Conservation (phyloP, 2,888 invertebrate species). For the Synergus japonicus region DNA sequence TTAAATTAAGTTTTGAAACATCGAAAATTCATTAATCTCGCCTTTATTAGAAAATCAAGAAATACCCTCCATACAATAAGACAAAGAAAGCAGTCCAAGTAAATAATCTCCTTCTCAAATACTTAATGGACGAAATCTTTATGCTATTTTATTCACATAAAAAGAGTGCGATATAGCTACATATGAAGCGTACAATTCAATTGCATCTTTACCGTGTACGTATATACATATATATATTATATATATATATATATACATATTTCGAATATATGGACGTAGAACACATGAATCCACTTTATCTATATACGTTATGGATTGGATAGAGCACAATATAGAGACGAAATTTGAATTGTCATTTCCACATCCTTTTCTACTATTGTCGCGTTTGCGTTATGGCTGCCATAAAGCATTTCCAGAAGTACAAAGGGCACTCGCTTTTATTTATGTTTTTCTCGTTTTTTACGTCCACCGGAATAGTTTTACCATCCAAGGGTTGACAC, state of each 20-base stretch:
- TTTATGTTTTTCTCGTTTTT: background rate
- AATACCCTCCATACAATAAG: too few relatives aligned
- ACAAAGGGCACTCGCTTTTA: constrained; percentile 1
- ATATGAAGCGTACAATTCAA: constrained; percentile 9
- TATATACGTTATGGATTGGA: constrained; percentile 3
- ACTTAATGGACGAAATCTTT: constrained; percentile 14
- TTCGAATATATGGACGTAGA: background rate
- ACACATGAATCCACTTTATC: constrained; percentile 17
- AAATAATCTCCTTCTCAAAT: background rate
- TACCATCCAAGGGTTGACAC: background rate
- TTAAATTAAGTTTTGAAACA: too few relatives aligned
- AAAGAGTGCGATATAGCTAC: constrained; percentile 9
- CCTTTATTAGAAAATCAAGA: too few relatives aligned
- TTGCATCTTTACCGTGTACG: background rate
- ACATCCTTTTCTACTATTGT: background rate
- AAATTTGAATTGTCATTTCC: constrained; percentile 35
- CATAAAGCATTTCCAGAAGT: background rate
- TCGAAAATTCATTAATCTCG: too few relatives aligned
- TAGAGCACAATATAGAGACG: constrained; percentile 2
- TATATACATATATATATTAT: too few relatives aligned
- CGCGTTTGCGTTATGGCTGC: background rate
- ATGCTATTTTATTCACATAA: background rate
- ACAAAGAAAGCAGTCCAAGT: too few relatives aligned
- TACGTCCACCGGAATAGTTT: background rate
- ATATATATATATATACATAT: background rate